Evolutionary conservation across 2,888 invertebrate species (phyloP).

Genomic region (Saturnia japonica): DNA sequence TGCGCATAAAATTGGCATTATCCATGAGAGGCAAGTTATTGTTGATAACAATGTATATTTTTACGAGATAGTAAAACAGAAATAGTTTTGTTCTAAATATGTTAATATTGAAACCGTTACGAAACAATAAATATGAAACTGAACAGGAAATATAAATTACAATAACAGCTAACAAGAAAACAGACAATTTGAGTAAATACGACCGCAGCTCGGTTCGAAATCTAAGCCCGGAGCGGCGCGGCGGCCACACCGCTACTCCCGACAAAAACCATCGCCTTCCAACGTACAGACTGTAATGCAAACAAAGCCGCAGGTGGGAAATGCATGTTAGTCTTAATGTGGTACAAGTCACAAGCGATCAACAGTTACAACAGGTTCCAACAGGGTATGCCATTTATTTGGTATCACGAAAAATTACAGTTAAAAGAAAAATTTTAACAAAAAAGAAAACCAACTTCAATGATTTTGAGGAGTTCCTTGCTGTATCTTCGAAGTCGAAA

Average conservation of each 20-base stretch:
- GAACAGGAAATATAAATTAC: constrained; percentile 10
- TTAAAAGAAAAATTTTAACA: too few relatives aligned
- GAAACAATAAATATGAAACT: constrained; percentile 10
- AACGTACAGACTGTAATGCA: constrained; percentile 45
- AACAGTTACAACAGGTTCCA: background rate
- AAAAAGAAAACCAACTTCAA: too few relatives aligned
- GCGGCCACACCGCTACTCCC: background rate
- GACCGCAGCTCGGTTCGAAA: constrained; percentile 6
- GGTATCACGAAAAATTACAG: background rate
- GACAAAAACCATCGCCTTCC: background rate
- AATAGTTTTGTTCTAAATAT: background rate
- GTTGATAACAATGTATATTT: too few relatives aligned
- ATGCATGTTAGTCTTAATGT: constrained; percentile 36
- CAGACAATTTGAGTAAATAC: constrained; percentile 16
- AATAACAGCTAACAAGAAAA: constrained; percentile 14
- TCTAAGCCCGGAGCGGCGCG: background rate
- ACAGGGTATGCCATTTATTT: background rate
- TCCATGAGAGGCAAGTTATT: too few relatives aligned
- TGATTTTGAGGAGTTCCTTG: too few relatives aligned
- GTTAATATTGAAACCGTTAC: background rate
- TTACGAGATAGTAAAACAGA: too few relatives aligned
- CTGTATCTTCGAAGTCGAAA: too few relatives aligned
- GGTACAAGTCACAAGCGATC: constrained; percentile 30
- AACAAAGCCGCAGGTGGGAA: constrained; percentile 65
- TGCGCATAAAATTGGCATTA: too few relatives aligned